phyloP scores from a whole-genome alignment of 2,113 vertebrate genomes.

The Nerophis ophidion region DNA sequence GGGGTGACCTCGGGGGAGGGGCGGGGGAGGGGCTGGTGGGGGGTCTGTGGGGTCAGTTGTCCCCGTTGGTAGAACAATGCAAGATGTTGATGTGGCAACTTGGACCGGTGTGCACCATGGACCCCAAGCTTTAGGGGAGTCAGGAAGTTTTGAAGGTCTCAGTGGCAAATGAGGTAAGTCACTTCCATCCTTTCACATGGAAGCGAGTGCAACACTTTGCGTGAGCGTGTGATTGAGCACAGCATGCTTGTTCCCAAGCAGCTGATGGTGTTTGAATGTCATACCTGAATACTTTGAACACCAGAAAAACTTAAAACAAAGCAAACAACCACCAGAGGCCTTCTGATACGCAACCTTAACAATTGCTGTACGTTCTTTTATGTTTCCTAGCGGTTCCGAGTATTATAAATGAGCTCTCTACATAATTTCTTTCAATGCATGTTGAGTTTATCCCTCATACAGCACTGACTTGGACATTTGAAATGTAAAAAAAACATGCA shows the following conservation, averaged over 20 bases:
- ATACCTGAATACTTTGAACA: background rate
- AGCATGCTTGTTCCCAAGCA: background rate
- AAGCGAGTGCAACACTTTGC: conserved; percentile 3
- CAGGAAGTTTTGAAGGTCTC: conserved; percentile 27
- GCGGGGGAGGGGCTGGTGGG: too few relatives aligned
- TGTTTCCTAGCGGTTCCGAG: too few relatives aligned
- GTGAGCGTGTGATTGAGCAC: background rate
- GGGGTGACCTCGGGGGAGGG: conserved; percentile 38
- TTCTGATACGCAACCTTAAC: too few relatives aligned
- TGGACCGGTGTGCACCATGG: conserved; percentile 27
- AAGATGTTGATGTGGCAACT: conserved; percentile 13
- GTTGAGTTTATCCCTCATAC: too few relatives aligned
- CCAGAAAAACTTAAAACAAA: background rate
- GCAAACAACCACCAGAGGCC: too few relatives aligned
- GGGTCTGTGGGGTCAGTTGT: conserved; percentile 8
- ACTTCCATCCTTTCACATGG: background rate
- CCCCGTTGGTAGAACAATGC: conserved; percentile 14
- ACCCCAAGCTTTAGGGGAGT: conserved; percentile 30
- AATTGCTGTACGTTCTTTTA: too few relatives aligned
- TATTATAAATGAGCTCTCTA: too few relatives aligned
- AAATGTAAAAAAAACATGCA: too few relatives aligned
- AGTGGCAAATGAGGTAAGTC: conserved; percentile 8
- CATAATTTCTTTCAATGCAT: too few relatives aligned
- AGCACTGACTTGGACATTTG: too few relatives aligned
- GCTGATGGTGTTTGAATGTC: background rate